Conservation (phyloP, 2,113 vertebrate genomes). For the Anser brachyrhynchus region DNA sequence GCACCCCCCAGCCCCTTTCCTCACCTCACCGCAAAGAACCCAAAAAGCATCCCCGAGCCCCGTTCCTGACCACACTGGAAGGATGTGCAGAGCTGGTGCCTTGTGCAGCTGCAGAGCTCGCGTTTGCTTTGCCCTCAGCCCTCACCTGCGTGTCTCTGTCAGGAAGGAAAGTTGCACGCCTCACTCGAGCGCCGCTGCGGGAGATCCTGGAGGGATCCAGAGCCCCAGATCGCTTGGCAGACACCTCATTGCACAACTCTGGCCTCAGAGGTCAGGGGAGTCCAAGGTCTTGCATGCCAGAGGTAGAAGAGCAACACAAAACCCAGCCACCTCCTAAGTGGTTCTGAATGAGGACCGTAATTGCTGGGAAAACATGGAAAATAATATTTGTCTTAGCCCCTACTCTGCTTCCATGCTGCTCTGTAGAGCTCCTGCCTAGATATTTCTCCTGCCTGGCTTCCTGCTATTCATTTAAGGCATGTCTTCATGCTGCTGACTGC, state of each 20-base stretch:
- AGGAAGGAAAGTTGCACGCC: neutral
- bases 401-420: neutral
- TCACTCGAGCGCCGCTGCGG: neutral
- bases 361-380: neutral
- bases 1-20: neutral
- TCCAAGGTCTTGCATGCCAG: neutral
- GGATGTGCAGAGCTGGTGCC: neutral
- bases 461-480: neutral
- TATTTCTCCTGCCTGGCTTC: neutral
- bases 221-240: neutral
- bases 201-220: constrained; percentile 29
- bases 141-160: neutral
- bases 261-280: neutral
- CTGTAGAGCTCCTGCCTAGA: neutral
- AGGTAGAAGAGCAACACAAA: neutral
- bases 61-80: neutral
- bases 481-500: neutral
- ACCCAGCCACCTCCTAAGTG: neutral
- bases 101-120: neutral
- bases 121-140: neutral
- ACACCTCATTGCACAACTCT: neutral
- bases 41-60: neutral
- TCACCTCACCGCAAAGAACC: too few relatives aligned
- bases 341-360: neutral
- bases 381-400: neutral